Evolutionary conservation across 2,113 vertebrate genomes (phyloP).

Genomic region (Chamaetylas fuelleborni): DNA sequence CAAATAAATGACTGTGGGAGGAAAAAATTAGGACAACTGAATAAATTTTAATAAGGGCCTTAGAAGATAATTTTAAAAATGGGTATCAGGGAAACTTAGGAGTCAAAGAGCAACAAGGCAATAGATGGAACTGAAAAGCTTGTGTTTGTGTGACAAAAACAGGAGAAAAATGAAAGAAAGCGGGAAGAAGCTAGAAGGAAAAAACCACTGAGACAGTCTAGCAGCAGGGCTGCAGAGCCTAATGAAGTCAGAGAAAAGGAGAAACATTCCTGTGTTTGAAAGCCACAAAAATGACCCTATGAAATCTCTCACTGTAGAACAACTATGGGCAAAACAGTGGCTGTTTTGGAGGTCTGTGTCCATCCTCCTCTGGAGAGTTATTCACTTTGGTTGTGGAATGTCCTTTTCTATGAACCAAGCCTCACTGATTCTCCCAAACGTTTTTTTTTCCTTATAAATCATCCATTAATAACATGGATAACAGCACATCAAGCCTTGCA

Average conservation of each 20-base stretch:
- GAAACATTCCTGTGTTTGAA: neutral
- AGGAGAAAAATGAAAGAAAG: neutral
- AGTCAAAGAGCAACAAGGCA: neutral
- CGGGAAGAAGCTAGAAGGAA: neutral
- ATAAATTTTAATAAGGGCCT: neutral
- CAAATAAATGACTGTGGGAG: neutral
- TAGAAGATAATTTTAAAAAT: neutral
- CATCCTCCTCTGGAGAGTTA: neutral
- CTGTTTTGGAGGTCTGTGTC: neutral
- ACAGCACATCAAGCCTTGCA: neutral
- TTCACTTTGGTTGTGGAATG: neutral
- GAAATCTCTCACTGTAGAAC: neutral
- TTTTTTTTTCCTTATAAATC: neutral
- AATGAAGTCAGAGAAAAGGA: neutral
- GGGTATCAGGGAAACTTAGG: accelerated
- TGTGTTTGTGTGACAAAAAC: neutral
- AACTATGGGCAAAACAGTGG: neutral
- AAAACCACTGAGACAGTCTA: neutral
- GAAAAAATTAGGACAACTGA: neutral
- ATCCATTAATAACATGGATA: accelerated
- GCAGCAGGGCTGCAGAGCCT: neutral
- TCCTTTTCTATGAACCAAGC: neutral
- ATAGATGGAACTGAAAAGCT: neutral
- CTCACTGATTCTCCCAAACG: neutral
- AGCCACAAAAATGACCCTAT: neutral